phyloP scores from a whole-genome alignment of 2,888 invertebrate species.

The Limenitis camilla region DNA sequence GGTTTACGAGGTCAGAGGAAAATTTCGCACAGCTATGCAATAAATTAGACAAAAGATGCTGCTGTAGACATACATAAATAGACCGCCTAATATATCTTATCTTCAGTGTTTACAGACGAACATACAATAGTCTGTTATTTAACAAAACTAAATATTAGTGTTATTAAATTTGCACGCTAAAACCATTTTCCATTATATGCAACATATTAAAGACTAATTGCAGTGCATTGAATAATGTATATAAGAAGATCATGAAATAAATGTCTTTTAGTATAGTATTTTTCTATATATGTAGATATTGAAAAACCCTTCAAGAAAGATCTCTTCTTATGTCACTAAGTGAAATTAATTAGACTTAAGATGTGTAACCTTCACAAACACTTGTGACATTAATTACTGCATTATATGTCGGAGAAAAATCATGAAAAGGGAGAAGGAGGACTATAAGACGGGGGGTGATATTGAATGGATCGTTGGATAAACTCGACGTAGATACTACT shows the following conservation, averaged over 20 bases:
- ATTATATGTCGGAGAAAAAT: too few species aligned
- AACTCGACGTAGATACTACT: too few species aligned
- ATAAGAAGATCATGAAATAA: background rate
- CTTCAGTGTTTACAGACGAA: constrained; percentile 1
- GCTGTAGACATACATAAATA: background rate
- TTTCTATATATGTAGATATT: too few species aligned
- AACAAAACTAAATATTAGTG: background rate
- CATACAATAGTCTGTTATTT: background rate
- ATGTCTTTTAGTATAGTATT: too few species aligned
- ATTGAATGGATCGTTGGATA: too few species aligned
- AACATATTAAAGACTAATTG: background rate
- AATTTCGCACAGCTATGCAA: constrained; percentile 5
- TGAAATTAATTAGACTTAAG: too few species aligned
- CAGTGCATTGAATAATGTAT: background rate
- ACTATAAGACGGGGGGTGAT: too few species aligned
- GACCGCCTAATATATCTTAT: background rate
- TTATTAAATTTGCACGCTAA: background rate
- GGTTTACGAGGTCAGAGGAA: constrained; percentile 9
- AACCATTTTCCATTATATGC: background rate
- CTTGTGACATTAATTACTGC: too few species aligned
- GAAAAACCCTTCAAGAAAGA: too few species aligned
- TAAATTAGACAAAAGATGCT: constrained; percentile 4
- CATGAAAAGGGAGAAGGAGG: too few species aligned
- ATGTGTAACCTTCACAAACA: too few species aligned
- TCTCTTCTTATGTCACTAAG: too few species aligned